phyloP scores from a whole-genome alignment of 2,797 vertebrate species.

The Aulostomus chinensis region DNA sequence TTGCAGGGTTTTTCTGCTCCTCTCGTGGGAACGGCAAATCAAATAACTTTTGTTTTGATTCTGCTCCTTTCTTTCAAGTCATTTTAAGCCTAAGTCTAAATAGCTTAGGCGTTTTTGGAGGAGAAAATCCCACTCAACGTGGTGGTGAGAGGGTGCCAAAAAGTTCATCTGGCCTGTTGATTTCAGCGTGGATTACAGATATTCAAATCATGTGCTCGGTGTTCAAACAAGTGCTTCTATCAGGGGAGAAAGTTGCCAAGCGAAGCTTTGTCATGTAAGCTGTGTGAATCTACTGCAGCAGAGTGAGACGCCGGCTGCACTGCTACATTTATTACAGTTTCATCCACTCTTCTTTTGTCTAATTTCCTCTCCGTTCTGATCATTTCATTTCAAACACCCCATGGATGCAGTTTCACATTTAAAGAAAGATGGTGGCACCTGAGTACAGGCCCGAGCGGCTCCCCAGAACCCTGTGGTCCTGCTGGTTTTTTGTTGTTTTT shows the following conservation, averaged over 20 bases:
- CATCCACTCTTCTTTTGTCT: constrained; percentile 42
- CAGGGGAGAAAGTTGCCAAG: constrained; percentile 76
- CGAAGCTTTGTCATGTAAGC: constrained; percentile 75
- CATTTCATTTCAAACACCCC: no score
- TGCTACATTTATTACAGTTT: constrained; percentile 61
- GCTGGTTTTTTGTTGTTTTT: no score
- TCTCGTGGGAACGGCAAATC: constrained; percentile 16
- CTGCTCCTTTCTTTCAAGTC: constrained; percentile 30
- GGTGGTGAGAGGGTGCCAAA: constrained; percentile 73
- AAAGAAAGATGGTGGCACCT: no score
- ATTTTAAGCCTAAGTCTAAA: constrained; percentile 67
- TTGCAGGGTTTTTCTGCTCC: constrained; percentile 21
- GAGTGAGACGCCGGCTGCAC: constrained; percentile 62
- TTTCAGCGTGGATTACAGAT: constrained; percentile 80
- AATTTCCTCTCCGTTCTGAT: constrained; percentile 33
- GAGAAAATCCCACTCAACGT: constrained; percentile 68
- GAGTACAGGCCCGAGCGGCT: no score
- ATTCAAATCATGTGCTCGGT: constrained; percentile 79
- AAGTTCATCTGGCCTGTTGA: constrained; percentile 83
- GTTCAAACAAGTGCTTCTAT: constrained; percentile 80
- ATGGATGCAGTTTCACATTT: no score
- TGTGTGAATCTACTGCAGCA: constrained; percentile 64
- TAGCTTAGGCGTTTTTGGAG: constrained; percentile 70
- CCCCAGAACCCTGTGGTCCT: no score
- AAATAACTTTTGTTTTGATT: constrained; percentile 47